Conservation (phyloP, 1,140 invertebrate genomes). For the Tetranychus cinnabarinus region DNA sequence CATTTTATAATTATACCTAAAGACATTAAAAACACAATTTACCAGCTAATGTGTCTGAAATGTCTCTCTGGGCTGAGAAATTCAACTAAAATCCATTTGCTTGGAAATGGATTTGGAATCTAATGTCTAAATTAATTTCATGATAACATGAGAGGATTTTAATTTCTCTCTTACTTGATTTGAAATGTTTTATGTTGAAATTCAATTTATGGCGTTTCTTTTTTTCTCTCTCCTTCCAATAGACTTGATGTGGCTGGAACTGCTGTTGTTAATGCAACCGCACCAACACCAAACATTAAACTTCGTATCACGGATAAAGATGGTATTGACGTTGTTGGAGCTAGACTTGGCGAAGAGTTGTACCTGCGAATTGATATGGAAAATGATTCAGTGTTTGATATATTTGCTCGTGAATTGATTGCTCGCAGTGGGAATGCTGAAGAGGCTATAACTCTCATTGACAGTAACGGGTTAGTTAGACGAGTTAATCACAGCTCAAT, state of each 20-base stretch:
- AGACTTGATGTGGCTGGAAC: conserved; percentile 10
- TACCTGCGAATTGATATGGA: conserved; percentile 21
- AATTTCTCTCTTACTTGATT: no score
- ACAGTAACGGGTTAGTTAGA: conserved; percentile 16
- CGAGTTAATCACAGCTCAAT: background rate
- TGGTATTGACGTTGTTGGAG: conserved; percentile 19
- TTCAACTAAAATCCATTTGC: no score
- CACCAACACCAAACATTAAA: conserved; percentile 19
- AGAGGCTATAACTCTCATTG: conserved; percentile 26
- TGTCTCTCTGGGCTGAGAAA: no score
- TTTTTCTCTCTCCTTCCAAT: background rate
- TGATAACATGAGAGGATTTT: no score
- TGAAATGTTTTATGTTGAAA: no score
- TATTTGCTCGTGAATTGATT: conserved; percentile 28
- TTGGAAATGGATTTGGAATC: no score
- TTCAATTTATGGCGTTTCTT: no score
- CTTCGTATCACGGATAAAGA: conserved; percentile 19
- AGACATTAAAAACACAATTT: no score
- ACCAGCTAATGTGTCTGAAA: no score
- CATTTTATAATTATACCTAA: no score
- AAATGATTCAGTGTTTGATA: conserved; percentile 25
- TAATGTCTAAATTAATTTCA: no score
- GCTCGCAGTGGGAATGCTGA: conserved; percentile 26
- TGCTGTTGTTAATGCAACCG: conserved; percentile 21
- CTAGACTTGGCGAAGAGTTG: conserved; percentile 19